Conservation (phyloP, 1,140 invertebrate species). For the Microplitis mediator region DNA sequence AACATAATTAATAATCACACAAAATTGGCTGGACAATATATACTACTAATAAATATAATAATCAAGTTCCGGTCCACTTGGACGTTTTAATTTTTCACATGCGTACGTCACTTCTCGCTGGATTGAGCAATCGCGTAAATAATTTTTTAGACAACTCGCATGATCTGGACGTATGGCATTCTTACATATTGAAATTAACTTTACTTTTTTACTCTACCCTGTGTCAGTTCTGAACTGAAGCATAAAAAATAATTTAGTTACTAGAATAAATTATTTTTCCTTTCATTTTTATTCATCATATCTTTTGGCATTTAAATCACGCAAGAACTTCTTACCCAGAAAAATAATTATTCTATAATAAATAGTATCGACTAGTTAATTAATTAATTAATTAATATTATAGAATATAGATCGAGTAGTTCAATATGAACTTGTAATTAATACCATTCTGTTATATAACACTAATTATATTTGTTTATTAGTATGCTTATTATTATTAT, state of each 20-base stretch:
- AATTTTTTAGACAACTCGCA: background rate
- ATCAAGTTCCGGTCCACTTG: background rate
- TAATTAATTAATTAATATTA: background rate
- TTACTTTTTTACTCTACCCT: background rate
- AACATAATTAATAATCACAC: background rate
- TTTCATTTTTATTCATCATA: background rate
- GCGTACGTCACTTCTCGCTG: background rate
- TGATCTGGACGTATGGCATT: background rate
- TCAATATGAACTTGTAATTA: background rate
- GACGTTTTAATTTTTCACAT: background rate
- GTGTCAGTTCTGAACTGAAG: background rate
- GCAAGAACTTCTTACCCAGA: background rate
- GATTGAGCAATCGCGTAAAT: background rate
- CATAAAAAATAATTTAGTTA: background rate
- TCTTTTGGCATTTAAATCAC: background rate
- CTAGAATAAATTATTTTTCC: background rate
- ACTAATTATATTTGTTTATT: background rate
- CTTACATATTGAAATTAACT: background rate
- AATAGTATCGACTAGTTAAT: background rate
- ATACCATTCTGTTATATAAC: background rate
- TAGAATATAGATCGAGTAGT: background rate
- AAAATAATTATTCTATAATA: background rate
- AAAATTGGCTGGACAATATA: slow-evolving; percentile 6
- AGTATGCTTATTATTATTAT: background rate
- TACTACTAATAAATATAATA: slow-evolving; percentile 1